A percentile compares a stretch with the other conserved stretches of the same genome.
phyloP scores from a whole-genome alignment of 2,113 vertebrate species.

The Nothoprocta perdicaria region DNA sequence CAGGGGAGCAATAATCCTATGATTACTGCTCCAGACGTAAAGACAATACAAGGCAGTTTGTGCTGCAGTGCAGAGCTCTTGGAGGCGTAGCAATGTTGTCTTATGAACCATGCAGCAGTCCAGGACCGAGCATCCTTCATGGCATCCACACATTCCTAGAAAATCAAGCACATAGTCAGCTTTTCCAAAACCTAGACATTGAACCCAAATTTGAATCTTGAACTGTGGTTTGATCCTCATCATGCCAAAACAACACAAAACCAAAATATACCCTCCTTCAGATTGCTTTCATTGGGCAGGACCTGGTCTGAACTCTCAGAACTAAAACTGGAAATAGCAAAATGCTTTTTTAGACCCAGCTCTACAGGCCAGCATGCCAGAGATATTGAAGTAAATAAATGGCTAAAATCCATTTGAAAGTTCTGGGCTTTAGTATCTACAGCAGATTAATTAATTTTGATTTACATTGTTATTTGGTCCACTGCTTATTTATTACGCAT shows the following conservation, averaged over 20 bases:
- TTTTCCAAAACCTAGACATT: not conserved
- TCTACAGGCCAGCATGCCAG: not conserved
- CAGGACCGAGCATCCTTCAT: fast-evolving
- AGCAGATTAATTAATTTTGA: not conserved
- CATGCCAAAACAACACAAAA: not conserved
- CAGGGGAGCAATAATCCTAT: conserved; percentile 36
- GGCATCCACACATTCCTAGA: not conserved
- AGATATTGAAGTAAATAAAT: not conserved
- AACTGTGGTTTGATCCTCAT: fast-evolving
- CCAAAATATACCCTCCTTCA: not conserved
- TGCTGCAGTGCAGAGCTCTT: not conserved
- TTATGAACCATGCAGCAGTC: not conserved
- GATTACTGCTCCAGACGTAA: not conserved
- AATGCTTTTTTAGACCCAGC: not conserved
- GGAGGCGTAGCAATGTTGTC: not conserved
- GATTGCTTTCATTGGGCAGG: not conserved
- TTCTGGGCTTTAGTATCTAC: not conserved
- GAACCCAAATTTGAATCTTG: not conserved
- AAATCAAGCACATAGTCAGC: not conserved
- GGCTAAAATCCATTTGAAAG: not conserved
- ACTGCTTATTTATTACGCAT: not conserved
- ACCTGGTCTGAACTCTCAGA: not conserved
- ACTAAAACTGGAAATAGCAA: not conserved
- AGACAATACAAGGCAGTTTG: not conserved
- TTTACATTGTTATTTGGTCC: not conserved